Conservation (phyloP, 1,140 invertebrate genomes). For the Trichonephila clavata region DNA sequence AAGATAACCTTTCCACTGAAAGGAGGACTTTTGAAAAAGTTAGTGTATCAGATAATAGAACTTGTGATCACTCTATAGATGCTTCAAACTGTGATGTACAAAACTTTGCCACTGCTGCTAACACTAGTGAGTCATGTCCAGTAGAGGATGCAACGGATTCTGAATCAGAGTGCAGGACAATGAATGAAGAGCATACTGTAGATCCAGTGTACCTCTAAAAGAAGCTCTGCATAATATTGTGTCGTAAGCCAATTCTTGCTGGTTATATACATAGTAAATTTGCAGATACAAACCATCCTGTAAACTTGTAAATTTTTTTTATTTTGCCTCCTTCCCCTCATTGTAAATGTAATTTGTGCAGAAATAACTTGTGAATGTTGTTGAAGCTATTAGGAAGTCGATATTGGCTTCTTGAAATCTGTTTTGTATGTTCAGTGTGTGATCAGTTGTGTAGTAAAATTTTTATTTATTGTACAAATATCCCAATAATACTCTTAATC, state of each 20-base stretch:
- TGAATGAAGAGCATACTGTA: conserved; percentile 45
- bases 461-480: conserved; percentile 76
- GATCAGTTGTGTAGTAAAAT: conserved; percentile 64
- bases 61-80: conserved; percentile 56
- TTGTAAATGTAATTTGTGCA: conserved; percentile 65
- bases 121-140: background rate
- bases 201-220: conserved; percentile 74
- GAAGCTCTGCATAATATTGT: conserved; percentile 39
- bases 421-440: conserved; percentile 64
- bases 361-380: conserved; percentile 47
- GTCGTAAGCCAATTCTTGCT: conserved; percentile 53
- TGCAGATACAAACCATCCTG: conserved; percentile 48
- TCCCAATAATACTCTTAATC: conserved; percentile 9
- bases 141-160: background rate
- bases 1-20: background rate
- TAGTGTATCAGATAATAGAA: conserved; percentile 42
- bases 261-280: background rate
- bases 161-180: conserved; percentile 56
- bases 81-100: conserved; percentile 70
- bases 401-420: background rate
- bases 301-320: conserved; percentile 39
- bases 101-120: conserved; percentile 1
- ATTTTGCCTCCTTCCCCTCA: background rate
- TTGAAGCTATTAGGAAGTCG: conserved; percentile 41
- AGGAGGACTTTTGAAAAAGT: conserved; percentile 18